Base-by-base conservation (phyloP, 2,797 vertebrate species). In the Babyrousa celebensis region DNA sequence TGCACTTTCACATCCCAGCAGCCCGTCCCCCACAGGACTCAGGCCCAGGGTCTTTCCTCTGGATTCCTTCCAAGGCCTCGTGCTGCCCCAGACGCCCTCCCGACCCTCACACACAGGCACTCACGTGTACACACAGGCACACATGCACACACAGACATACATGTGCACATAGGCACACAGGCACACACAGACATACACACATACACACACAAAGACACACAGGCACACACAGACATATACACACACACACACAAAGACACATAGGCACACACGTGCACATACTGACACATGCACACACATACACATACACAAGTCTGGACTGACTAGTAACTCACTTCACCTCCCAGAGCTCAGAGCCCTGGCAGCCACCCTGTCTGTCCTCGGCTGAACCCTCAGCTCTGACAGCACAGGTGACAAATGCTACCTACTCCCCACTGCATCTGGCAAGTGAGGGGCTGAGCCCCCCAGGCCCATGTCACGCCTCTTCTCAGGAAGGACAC, bases 381-480 rank as follows among this genome's bases (percentile, higher is more conserved):
- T 93, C 16, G 0, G 32, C 63, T 89, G 89, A 88, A 95, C 85
- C 52, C 95, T 72, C 29, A 20, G 32, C 84, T 85, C 93, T 95
- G 80, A 90, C 27, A 25, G 15, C 32, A 79, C 65, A 67, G 29
- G 63, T 7, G 75, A 63, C 85, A 62, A 40, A 27, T 0, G 1
- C 60, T 20, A 18, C 78, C 52, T 32, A 10, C 18, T 40, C 11
- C 56, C 23, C 40, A 10, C n/a, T 1, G 0, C 56, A 62, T 56
- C 29, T 4, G 0, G 8, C 75, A 75, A 71, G 52, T 3, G 17
- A 77, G 27, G 48, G 60, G 20, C 74, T 0, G 15, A 36, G n/a
- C 65, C 67, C 4, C 62, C 74, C 5, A 2, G 32, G 74, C 62
- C n/a, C 12, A 52, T 12, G 14, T 6, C n/a, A 36, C 0, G 1